Percentiles rank a stretch among this genome's conserved stretches.
Evolutionary conservation across 1,140 invertebrate genomes (phyloP).

Genomic region (Bombus consobrinus): DNA sequence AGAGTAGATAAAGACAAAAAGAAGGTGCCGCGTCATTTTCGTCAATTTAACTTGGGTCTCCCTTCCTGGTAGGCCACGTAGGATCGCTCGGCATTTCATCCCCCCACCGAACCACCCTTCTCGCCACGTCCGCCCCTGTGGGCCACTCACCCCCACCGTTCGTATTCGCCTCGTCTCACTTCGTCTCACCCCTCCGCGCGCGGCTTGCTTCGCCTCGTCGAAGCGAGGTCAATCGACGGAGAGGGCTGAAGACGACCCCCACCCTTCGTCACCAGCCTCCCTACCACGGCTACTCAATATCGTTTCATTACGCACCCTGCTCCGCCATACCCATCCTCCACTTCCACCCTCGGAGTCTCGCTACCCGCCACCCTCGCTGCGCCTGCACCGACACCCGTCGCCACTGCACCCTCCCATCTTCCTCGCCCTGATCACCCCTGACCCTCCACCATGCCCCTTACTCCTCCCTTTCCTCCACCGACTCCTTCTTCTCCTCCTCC

Average conservation of each 20-base stretch:
- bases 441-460: slow-evolving; percentile 31
- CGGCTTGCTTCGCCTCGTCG: slow-evolving; percentile 61
- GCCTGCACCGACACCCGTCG: slow-evolving; percentile 39
- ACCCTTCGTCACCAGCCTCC: slow-evolving; percentile 61
- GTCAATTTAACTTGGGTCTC: slow-evolving; percentile 76
- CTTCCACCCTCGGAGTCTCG: slow-evolving; percentile 14
- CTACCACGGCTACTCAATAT: slow-evolving; percentile 78
- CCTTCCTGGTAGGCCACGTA: slow-evolving; percentile 51
- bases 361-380: slow-evolving; percentile 32
- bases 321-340: slow-evolving; percentile 56
- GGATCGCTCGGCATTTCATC: slow-evolving; percentile 50
- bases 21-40: slow-evolving; percentile 78
- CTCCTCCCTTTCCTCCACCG: slow-evolving; percentile 7
- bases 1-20: slow-evolving; percentile 50
- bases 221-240: slow-evolving; percentile 81
- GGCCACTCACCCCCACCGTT: slow-evolving; percentile 35
- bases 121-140: slow-evolving; percentile 47
- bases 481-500: slow-evolving; percentile 13
- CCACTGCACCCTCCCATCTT: slow-evolving; percentile 32
- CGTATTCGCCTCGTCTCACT: slow-evolving; percentile 24
- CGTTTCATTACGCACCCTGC: slow-evolving; percentile 81
- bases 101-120: slow-evolving; percentile 48
- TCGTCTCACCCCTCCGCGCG: slow-evolving; percentile 34
- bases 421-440: slow-evolving; percentile 23
- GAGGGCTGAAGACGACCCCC: slow-evolving; percentile 78